A percentile compares a stretch with the other conserved stretches of the same genome.
Evolutionary conservation across 2,888 invertebrate genomes (phyloP).

Genomic region (Venustoraphidia nigricollis): DNA sequence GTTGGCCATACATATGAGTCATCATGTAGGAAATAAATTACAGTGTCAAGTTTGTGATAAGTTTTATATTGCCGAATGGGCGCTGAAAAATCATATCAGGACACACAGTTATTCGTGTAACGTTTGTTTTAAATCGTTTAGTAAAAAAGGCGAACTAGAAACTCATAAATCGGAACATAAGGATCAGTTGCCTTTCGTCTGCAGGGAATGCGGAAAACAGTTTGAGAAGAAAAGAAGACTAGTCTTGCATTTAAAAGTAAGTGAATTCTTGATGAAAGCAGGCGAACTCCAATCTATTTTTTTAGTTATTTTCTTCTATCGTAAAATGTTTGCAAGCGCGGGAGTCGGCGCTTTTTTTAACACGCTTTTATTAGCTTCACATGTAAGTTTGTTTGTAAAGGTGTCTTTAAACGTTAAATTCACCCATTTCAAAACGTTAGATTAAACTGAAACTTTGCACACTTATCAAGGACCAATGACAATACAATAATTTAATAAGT

Average conservation of each 20-base stretch:
- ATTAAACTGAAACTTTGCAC: too few relatives aligned
- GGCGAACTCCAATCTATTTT: too few relatives aligned
- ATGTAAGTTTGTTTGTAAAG: too few relatives aligned
- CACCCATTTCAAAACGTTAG: too few relatives aligned
- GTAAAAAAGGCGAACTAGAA: slow-evolving; percentile 3
- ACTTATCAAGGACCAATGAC: too few relatives aligned
- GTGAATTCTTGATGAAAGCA: neutral
- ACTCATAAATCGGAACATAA: slow-evolving; percentile 10
- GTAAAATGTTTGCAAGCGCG: too few relatives aligned
- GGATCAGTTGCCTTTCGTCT: slow-evolving; percentile 14
- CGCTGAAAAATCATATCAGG: neutral
- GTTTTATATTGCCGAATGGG: slow-evolving; percentile 1
- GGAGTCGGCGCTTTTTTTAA: too few relatives aligned
- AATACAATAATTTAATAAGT: too few relatives aligned
- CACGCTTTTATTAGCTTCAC: too few relatives aligned
- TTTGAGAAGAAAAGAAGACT: slow-evolving; percentile 15
- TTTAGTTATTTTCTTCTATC: too few relatives aligned
- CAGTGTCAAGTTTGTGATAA: slow-evolving; percentile 2
- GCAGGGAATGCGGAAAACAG: slow-evolving; percentile 14
- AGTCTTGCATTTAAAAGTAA: slow-evolving; percentile 13
- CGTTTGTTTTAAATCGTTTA: slow-evolving; percentile 1
- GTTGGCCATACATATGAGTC: too few relatives aligned
- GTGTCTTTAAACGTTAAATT: too few relatives aligned
- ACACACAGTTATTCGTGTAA: slow-evolving; percentile 1
- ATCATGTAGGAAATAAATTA: neutral